A percentile compares a stretch with the other conserved stretches of the same genome.
phyloP scores from a whole-genome alignment of 2,113 vertebrate species.

The Hemiscyllium ocellatum region DNA sequence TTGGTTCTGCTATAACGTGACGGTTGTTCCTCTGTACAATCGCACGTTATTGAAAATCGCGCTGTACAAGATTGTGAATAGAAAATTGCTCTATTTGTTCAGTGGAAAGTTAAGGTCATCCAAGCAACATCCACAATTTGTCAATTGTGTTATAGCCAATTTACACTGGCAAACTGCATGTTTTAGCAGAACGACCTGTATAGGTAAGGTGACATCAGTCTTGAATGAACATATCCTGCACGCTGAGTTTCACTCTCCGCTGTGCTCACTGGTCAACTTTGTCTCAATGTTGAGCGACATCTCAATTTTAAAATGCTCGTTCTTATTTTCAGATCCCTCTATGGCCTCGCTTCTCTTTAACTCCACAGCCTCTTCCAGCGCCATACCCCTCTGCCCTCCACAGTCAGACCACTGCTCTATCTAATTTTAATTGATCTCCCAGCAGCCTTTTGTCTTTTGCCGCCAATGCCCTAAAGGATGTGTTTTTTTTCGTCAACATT shows the following conservation, averaged over 20 bases:
- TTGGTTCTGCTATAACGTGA: no score
- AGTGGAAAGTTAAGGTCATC: no score
- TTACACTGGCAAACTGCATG: no score
- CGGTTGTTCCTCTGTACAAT: no score
- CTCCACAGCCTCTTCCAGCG: background rate
- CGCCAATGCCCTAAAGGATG: background rate
- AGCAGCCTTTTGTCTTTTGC: no score
- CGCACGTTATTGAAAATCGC: no score
- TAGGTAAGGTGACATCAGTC: background rate
- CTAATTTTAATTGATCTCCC: background rate
- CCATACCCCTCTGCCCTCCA: background rate
- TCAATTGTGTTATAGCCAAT: no score
- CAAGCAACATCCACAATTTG: no score
- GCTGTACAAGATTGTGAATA: no score
- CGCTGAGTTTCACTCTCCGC: background rate
- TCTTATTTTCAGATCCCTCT: background rate
- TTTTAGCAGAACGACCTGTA: no score
- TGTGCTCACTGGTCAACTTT: background rate
- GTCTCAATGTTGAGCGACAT: background rate
- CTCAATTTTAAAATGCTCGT: background rate
- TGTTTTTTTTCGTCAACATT: background rate
- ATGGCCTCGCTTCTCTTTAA: background rate
- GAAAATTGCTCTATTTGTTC: no score
- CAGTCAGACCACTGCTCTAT: background rate
- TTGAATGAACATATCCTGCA: background rate